Percentiles rank a stretch among this genome's conserved stretches.
Evolutionary conservation across 2,888 invertebrate species (phyloP).

Genomic region (Mythimna pallens): DNA sequence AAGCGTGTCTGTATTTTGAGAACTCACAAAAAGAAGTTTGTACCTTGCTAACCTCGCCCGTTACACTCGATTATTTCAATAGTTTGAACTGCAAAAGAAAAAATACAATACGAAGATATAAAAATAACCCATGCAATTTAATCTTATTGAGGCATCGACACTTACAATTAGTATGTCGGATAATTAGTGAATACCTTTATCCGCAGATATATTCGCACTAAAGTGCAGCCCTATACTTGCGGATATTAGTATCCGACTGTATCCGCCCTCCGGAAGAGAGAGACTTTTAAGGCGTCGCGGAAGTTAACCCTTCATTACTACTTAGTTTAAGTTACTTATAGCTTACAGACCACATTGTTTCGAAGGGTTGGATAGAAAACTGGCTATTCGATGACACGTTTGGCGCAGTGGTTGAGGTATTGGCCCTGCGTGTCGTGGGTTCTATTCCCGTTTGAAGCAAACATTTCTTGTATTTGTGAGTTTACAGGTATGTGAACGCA

Average conservation of each 20-base stretch:
- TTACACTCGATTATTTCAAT: conserved; percentile 6
- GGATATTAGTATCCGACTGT: conserved; percentile 36
- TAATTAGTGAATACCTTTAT: background rate
- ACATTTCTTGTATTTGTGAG: too few relatives aligned
- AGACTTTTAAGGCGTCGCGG: conserved; percentile 57
- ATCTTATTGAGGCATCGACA: background rate
- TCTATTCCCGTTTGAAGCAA: too few relatives aligned
- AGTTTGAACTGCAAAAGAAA: background rate
- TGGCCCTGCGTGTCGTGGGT: too few relatives aligned
- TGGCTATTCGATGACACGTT: too few relatives aligned
- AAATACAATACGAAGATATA: background rate
- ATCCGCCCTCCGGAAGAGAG: conserved; percentile 43
- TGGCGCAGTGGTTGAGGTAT: too few relatives aligned
- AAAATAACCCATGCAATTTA: background rate
- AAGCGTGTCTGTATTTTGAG: background rate
- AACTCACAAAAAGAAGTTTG: background rate
- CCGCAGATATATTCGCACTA: conserved; percentile 14
- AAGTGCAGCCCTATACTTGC: conserved; percentile 35
- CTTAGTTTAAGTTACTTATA: conserved; percentile 39
- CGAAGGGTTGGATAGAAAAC: background rate
- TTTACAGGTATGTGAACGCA: too few relatives aligned
- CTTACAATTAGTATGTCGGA: background rate
- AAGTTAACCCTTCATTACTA: conserved; percentile 38
- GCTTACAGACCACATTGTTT: background rate
- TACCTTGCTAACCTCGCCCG: conserved; percentile 1